Evolutionary conservation across 2,888 invertebrate genomes (phyloP).

Genomic region (Amphipoea oculea): DNA sequence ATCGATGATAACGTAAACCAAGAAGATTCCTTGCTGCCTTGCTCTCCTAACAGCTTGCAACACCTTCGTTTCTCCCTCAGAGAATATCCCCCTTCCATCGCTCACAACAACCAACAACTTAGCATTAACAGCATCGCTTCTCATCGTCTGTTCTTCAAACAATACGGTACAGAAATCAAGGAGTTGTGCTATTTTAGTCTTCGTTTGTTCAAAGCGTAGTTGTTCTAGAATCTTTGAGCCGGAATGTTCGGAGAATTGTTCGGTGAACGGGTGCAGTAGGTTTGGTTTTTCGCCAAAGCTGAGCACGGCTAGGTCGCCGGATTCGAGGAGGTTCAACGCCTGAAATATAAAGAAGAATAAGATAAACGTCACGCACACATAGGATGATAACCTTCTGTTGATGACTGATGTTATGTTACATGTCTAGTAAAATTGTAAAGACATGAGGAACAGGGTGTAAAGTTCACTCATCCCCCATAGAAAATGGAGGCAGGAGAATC

Average conservation of each 20-base stretch:
- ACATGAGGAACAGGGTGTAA: too few relatives aligned
- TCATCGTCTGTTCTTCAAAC: constrained; percentile 85
- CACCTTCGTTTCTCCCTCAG: constrained; percentile 95
- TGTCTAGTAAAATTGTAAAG: too few relatives aligned
- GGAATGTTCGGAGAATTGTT: constrained; percentile 96
- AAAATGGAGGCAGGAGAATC: too few relatives aligned
- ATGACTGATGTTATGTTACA: background rate
- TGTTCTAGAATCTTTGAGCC: constrained; percentile 95
- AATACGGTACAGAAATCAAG: constrained; percentile 94
- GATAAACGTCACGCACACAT: background rate
- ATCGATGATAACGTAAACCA: constrained; percentile 98
- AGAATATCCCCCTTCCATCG: constrained; percentile 98
- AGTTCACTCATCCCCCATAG: too few relatives aligned
- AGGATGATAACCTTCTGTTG: background rate
- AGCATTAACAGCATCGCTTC: constrained; percentile 91
- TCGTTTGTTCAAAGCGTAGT: constrained; percentile 96
- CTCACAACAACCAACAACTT: constrained; percentile 97
- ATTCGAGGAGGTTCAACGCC: constrained; percentile 97
- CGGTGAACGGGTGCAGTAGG: constrained; percentile 96
- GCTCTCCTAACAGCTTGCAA: constrained; percentile 94
- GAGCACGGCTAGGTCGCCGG: constrained; percentile 97
- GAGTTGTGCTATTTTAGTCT: constrained; percentile 96
- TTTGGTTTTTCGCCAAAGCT: constrained; percentile 97
- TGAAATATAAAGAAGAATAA: constrained; percentile 72
- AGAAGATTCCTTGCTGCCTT: constrained; percentile 95